These are phyloP conservation scores for Gambusia holbrooki DNA, from an alignment of 2,113 vertebrate species.

Conservation along the genomic window DNA sequence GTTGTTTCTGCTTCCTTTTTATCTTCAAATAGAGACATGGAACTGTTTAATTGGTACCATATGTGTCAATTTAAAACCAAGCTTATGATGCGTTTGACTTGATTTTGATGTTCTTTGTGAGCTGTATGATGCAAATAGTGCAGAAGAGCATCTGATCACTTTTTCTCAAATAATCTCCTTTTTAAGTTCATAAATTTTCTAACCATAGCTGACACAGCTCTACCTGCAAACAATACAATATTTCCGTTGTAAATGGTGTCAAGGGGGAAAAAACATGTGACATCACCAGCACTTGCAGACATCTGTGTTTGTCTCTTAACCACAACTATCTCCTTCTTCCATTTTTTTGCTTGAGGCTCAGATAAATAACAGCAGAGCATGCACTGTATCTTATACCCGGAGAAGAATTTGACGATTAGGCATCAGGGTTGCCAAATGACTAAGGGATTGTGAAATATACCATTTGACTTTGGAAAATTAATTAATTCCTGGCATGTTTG, in stretches of 20 bases:
- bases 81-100: background rate
- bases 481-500: background rate
- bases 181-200: background rate
- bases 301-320: slow-evolving; percentile 38
- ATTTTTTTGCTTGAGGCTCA: background rate
- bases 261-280: slow-evolving; percentile 17
- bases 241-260: slow-evolving; percentile 17
- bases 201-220: background rate
- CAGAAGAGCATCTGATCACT: background rate
- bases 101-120: background rate
- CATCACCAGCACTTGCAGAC: slow-evolving; percentile 26
- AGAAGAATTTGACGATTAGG: background rate
- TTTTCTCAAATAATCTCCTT: background rate
- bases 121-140: background rate
- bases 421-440: slow-evolving; percentile 1
- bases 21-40: background rate
- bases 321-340: slow-evolving; percentile 9
- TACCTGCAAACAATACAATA: slow-evolving; percentile 10
- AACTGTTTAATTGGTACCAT: slow-evolving; percentile 9
- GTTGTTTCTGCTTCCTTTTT: background rate
- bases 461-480: slow-evolving; percentile 6
- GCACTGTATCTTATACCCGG: background rate
- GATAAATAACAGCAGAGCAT: slow-evolving; percentile 2
- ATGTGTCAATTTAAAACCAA: slow-evolving; percentile 4
- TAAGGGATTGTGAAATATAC: background rate